phyloP scores from a whole-genome alignment of 2,797 vertebrate genomes.

The Phalanger gymnotis region DNA sequence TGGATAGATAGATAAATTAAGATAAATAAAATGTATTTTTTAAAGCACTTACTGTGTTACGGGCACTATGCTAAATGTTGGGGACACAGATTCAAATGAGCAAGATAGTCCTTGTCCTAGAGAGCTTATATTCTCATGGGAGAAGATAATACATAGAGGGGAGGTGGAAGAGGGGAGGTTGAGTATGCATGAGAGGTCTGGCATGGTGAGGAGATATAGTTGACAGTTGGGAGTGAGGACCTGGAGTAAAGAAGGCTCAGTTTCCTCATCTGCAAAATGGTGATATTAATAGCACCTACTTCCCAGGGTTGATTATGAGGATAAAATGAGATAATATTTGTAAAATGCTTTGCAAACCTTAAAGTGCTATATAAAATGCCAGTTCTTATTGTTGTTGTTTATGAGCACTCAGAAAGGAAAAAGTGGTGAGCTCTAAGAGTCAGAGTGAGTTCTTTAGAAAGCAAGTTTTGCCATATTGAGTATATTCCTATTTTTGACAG shows the following conservation, averaged over 20 bases:
- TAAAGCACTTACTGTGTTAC: neutral
- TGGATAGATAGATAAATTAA: neutral
- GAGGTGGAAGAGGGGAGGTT: neutral
- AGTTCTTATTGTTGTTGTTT: neutral
- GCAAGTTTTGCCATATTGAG: neutral
- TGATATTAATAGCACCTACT: no score
- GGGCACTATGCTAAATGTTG: neutral
- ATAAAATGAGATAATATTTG: neutral
- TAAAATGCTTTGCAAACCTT: neutral
- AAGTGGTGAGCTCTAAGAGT: neutral
- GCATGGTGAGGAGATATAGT: neutral
- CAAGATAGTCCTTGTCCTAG: neutral
- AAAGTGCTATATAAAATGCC: neutral
- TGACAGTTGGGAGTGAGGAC: no score
- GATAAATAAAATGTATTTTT: neutral
- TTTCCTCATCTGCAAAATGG: no score
- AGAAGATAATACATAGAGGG: neutral
- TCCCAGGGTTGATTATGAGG: neutral
- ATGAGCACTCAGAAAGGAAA: neutral
- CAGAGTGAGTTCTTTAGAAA: neutral
- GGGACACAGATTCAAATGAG: neutral
- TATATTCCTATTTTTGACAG: neutral
- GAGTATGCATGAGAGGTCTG: neutral
- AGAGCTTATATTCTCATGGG: neutral
- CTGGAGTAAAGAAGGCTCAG: no score